Base-by-base conservation (phyloP, 2,797 vertebrate genomes). In the Setipinna tenuifilis region DNA sequence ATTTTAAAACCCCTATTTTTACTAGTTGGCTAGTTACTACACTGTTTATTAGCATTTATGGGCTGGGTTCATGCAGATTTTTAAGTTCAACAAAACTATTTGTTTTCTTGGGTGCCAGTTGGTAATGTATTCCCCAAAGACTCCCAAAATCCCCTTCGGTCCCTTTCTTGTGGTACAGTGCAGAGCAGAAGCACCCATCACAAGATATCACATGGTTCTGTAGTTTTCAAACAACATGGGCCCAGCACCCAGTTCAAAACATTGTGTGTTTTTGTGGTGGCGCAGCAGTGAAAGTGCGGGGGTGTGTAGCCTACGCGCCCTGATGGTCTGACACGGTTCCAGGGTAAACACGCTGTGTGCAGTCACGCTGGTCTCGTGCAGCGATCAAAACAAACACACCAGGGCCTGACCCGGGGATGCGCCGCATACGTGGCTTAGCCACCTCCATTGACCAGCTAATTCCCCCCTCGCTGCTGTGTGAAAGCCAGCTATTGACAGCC, bases 311-410 rank as follows among this genome's bases (percentile, higher is more conserved):
- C 50, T 88, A 85, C 82, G 81, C 19, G 21, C 28, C 35, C 16
- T 87, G 87, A 44, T 57, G 80, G 89, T 88, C 88, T 92, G 90
- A 93, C 92, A 92, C 88, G 82, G 6, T 89, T 90, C 90, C 90
- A 91, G 89, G 48, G 90, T 94, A 94, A 95, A 95, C 94, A 94
- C 92, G 92, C 87, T 88, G 88, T 88, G 88, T 6, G 28, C 61
- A 81, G 91, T 94, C 93, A 93, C 90, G 80, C 90, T 89, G 88
- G 92, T 91, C 93, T 90, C 90, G 85, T 91, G 92, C 92, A 90
- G 87, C 90, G 90, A 94, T 94, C 93, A 95, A 95, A 95, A 95
- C 95, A 95, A 95, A 94, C 93, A 85, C 84, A 50, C 50, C 50
- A 85, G 2, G 85, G 88, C 87, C 88, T 6, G 85, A 89, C 89